A percentile compares a stretch with the other conserved stretches of the same genome.
Evolutionary conservation across 2,888 invertebrate species (phyloP).

Genomic region (Apamea crenata): DNA sequence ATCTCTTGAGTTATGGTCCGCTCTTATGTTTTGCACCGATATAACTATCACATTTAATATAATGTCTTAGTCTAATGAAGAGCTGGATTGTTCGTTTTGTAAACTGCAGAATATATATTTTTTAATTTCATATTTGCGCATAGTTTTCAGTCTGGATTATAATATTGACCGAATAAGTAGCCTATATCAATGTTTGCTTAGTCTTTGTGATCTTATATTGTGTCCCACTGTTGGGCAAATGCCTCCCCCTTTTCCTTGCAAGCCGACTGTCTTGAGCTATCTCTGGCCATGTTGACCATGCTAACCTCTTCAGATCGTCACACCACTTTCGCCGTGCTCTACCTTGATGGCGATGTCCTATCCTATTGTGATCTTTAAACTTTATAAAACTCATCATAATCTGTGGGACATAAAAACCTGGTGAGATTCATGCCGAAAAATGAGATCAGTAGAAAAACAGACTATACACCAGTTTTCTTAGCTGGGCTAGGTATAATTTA

Average conservation of each 20-base stretch:
- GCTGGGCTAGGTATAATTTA: not conserved
- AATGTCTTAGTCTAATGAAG: constrained; percentile 16
- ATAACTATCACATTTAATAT: constrained; percentile 41
- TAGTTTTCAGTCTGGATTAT: not conserved
- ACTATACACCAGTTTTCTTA: not conserved
- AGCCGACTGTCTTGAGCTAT: not conserved
- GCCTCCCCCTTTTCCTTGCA: not conserved
- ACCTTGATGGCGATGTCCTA: not conserved
- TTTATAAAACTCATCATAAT: not conserved
- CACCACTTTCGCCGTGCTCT: not conserved
- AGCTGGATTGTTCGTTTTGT: constrained; percentile 22
- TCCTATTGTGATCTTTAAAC: not conserved
- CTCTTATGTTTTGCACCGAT: constrained; percentile 54
- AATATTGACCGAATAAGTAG: not conserved
- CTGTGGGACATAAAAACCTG: not conserved
- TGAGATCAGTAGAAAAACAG: not conserved
- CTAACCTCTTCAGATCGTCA: not conserved
- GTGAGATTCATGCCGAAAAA: not conserved
- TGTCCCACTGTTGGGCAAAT: not conserved
- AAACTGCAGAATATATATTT: not conserved
- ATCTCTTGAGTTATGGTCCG: constrained; percentile 57
- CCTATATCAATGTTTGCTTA: not conserved
- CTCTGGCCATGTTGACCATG: not conserved
- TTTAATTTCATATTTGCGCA: not conserved
- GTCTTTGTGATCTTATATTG: not conserved